A percentile compares a stretch with the other conserved stretches of the same genome.
phyloP scores from a whole-genome alignment of 2,888 invertebrate genomes.

The Thereva unica region DNA sequence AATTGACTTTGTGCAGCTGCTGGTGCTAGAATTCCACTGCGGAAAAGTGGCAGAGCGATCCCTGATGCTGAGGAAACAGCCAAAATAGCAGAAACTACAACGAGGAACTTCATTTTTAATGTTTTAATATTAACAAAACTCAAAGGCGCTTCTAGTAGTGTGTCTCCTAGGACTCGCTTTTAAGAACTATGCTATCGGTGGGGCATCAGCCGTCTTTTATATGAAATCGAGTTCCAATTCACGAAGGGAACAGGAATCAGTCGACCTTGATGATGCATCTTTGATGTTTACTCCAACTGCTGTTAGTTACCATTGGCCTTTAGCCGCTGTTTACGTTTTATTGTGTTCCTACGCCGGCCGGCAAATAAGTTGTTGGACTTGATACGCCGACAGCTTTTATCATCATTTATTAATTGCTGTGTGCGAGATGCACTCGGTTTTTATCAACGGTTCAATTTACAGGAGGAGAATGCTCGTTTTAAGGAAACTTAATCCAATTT shows the following conservation, averaged over 20 bases:
- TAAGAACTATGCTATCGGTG: slow-evolving; percentile 40
- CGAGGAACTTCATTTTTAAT: slow-evolving; percentile 50
- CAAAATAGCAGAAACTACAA: slow-evolving; percentile 47
- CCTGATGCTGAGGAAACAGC: slow-evolving; percentile 45
- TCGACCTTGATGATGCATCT: slow-evolving; percentile 9
- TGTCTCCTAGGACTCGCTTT: slow-evolving; percentile 50
- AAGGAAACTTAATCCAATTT: no score
- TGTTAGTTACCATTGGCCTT: neutral
- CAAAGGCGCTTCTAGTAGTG: slow-evolving; percentile 49
- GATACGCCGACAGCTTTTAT: no score
- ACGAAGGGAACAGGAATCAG: neutral
- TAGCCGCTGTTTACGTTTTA: no score
- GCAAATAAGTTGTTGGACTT: no score
- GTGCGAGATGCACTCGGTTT: no score
- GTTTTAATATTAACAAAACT: slow-evolving; percentile 19
- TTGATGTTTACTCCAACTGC: neutral
- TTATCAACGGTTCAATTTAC: no score
- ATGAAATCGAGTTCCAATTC: neutral
- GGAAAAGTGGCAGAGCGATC: neutral
- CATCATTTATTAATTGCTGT: no score
- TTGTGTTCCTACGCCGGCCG: no score
- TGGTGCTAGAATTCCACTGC: neutral
- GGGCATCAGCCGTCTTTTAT: slow-evolving; percentile 8
- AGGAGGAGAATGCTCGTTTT: no score
- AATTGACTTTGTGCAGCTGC: slow-evolving; percentile 51